Evolutionary conservation across 2,888 invertebrate species (phyloP), one percentile per base, ranked within the genome.

Genomic region (Catocala fraxini): DNA sequence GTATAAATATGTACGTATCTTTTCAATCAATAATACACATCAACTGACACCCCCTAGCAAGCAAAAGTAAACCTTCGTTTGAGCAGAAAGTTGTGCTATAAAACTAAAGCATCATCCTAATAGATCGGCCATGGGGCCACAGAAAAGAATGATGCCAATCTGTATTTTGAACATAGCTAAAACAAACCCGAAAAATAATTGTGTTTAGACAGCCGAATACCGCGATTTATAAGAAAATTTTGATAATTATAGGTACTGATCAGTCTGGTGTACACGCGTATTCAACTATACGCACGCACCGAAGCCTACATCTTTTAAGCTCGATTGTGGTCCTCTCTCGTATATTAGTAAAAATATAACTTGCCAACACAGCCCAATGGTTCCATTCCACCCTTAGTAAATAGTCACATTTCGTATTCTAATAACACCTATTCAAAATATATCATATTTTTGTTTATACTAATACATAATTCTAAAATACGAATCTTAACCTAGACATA

Each of bases 271-370:
- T 47, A n/a, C 13, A 39, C 35, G 35, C 35, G 35, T 35, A 35
- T 35, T 39, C 6, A 43, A 33, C 9, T 56, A 53, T 10, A 42
- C 45, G 39, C 51, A 45, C 41, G 34, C 41, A 10, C 41, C 41
- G 47, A 58, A 39, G 51, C 60, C 51, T 51, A 56, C 42, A 46
- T 60, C 54, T 46, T 55, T 58, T 56, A 56, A 56, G 51, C 60
- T 57, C 52, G 13, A 33, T 59, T 49, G 47, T 68, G 63, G 67
- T 68, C 60, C 64, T 48, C 52, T 15, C 15, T 54, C 42, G 43
- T 43, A 51, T n/a, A 45, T 15, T 34, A 56, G 43, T 46, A 35
- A 13, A 34, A 13, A 7, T 34, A 13, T 43, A 42, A 11, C 34
- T 51, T 46, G 55, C 55, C 45, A 57, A 34, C 56, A 57, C 56